These are phyloP conservation scores for Augochlorella aurata DNA, from an alignment of 2,888 invertebrate genomes.

Conservation along the genomic window DNA sequence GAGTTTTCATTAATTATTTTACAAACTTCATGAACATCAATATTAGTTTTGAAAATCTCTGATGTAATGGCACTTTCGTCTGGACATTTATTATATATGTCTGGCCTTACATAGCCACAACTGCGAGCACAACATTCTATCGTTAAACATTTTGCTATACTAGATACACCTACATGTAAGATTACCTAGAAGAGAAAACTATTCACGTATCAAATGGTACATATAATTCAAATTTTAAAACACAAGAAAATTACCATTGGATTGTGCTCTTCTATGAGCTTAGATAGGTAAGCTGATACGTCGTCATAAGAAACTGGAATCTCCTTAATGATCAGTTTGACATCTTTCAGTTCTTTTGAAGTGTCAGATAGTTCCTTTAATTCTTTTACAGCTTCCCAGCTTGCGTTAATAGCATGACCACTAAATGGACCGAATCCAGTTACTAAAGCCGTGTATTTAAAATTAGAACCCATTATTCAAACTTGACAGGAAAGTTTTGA, in stretches of 20 bases:
- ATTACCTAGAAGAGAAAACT: constrained; percentile 85
- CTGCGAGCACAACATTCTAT: constrained; percentile 88
- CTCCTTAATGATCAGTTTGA: constrained; percentile 85
- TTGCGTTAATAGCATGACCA: constrained; percentile 88
- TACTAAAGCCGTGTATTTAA: constrained; percentile 81
- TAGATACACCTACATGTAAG: constrained; percentile 91
- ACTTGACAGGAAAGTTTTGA: not conserved
- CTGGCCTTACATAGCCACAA: constrained; percentile 84
- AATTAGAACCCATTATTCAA: constrained; percentile 29
- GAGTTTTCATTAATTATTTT: constrained; percentile 83
- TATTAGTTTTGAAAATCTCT: constrained; percentile 83
- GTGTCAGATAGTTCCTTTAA: constrained; percentile 83
- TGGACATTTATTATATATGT: constrained; percentile 81
- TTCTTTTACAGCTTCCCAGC: constrained; percentile 91
- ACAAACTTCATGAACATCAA: constrained; percentile 84
- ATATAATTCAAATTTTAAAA: not conserved
- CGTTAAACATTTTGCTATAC: constrained; percentile 84
- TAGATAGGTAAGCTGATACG: constrained; percentile 86
- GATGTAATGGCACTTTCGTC: constrained; percentile 82
- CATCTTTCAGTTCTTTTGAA: constrained; percentile 83
- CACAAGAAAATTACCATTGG: constrained; percentile 85
- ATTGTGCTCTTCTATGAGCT: constrained; percentile 87
- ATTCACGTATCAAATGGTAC: not conserved
- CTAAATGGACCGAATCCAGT: constrained; percentile 93
- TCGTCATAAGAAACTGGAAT: constrained; percentile 89